Conservation (phyloP, 2,797 vertebrate genomes). For the Sciurus carolinensis region DNA sequence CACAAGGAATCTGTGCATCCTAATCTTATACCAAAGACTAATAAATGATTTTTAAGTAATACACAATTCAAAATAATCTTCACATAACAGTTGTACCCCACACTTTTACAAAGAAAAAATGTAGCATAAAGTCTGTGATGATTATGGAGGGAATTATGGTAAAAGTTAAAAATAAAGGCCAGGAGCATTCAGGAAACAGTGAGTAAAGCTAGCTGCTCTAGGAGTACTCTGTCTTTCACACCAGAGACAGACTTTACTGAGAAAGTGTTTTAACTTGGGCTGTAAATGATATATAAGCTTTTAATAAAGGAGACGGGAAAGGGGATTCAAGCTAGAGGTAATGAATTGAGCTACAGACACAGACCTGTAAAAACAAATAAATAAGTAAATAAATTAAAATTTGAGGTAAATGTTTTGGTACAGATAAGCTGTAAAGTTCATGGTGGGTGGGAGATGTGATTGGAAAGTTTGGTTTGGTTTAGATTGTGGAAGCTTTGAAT, state of each 20-base stretch:
- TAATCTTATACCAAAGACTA: no score
- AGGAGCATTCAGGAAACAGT: neutral
- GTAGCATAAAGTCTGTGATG: no score
- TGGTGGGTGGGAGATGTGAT: neutral
- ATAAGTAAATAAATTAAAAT: neutral
- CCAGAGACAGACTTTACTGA: neutral
- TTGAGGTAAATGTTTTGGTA: neutral
- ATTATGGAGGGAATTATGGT: neutral
- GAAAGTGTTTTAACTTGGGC: neutral
- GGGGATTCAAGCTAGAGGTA: neutral
- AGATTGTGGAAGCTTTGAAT: neutral
- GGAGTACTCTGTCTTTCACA: neutral
- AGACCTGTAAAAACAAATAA: neutral
- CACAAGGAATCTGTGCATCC: no score
- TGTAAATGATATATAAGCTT: neutral
- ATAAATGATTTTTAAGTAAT: no score
- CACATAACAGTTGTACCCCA: no score
- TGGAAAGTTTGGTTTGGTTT: neutral
- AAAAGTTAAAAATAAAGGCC: conserved; percentile 50
- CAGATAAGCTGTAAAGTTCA: neutral
- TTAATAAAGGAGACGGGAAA: neutral
- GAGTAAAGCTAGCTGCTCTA: neutral
- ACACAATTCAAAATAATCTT: no score
- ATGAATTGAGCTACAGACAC: neutral
- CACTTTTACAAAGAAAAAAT: no score